Evolutionary conservation across 2,797 vertebrate species (phyloP).

Genomic region (Poeciliopsis turneri): DNA sequence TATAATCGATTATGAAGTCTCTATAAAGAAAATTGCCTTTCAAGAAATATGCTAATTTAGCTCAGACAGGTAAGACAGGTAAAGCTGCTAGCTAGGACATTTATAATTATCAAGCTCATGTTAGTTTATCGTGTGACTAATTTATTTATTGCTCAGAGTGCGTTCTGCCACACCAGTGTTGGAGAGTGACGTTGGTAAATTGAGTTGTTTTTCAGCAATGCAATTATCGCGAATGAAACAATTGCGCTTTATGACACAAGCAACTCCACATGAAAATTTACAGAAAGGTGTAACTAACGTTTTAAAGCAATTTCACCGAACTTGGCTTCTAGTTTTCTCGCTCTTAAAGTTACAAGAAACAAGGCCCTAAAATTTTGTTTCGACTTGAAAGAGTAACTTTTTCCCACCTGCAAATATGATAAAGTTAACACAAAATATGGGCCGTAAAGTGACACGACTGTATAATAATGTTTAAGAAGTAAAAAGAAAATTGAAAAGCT

Average conservation of each 20-base stretch:
- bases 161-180: not conserved
- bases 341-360: not conserved
- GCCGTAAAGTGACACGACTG: not conserved
- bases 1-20: too few relatives aligned
- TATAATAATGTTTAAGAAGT: not conserved
- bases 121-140: too few relatives aligned
- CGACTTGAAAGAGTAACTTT: not conserved
- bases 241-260: not conserved
- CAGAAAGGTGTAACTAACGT: not conserved
- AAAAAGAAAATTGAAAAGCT: not conserved
- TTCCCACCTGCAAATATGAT: not conserved
- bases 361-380: not conserved
- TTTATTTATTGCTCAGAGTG: not conserved
- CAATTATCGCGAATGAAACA: not conserved
- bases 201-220: not conserved
- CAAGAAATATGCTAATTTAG: too few relatives aligned
- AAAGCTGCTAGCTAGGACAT: too few relatives aligned
- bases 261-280: not conserved
- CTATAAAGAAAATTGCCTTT: too few relatives aligned
- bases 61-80: too few relatives aligned
- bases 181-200: not conserved
- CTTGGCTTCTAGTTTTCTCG: not conserved
- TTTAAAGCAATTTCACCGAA: not conserved
- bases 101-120: too few relatives aligned
- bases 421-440: not conserved